Conservation (phyloP, 2,113 vertebrate species). For the Coptodon bakossiorum region DNA sequence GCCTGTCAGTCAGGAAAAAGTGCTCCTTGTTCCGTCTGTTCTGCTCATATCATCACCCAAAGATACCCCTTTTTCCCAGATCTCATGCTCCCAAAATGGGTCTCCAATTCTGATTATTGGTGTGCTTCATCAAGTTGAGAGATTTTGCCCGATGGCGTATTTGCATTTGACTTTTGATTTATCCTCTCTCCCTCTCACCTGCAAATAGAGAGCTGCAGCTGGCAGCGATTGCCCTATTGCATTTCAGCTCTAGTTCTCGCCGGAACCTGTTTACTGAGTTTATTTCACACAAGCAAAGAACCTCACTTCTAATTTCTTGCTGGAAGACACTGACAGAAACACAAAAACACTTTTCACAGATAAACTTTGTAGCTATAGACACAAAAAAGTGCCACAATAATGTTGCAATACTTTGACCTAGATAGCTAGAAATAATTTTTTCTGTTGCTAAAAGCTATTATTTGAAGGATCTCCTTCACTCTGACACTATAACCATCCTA, state of each 20-base stretch:
- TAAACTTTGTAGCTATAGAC: background rate
- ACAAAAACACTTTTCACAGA: background rate
- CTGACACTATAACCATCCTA: background rate
- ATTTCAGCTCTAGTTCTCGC: background rate
- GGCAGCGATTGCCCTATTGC: slow-evolving; percentile 17
- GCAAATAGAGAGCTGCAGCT: slow-evolving; percentile 25
- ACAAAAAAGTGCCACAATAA: background rate
- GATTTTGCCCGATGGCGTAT: slow-evolving; percentile 48
- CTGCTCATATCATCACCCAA: slow-evolving; percentile 46
- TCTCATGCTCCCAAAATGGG: slow-evolving; percentile 26
- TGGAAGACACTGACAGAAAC: background rate
- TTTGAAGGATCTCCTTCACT: background rate
- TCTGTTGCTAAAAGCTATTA: background rate
- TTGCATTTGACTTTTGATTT: slow-evolving; percentile 58
- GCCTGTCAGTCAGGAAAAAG: slow-evolving; percentile 36
- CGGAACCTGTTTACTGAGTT: background rate
- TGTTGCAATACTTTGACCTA: background rate
- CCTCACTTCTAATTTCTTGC: background rate
- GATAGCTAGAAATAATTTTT: background rate
- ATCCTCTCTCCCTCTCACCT: slow-evolving; percentile 21
- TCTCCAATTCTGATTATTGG: slow-evolving; percentile 62
- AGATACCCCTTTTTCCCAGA: background rate
- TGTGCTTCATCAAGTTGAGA: slow-evolving; percentile 56
- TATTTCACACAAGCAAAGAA: background rate
- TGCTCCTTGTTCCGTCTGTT: slow-evolving; percentile 42